These are phyloP conservation scores for Drosophila longiperda DNA, from an alignment of 2,888 invertebrate genomes.

Conservation along the genomic window DNA sequence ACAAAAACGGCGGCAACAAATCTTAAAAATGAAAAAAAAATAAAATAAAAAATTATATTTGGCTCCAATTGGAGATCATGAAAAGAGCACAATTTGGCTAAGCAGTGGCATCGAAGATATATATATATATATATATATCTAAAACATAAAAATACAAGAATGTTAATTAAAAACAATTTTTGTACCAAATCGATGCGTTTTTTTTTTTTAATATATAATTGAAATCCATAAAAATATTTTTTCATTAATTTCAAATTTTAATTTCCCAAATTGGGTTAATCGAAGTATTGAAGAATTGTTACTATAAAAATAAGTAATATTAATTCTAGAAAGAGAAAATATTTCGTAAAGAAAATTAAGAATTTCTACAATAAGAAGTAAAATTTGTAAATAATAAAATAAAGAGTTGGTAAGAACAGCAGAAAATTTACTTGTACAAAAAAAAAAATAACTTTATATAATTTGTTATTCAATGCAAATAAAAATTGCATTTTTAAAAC, in stretches of 20 bases:
- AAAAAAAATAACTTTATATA: neutral
- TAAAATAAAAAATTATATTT: slow-evolving; percentile 61
- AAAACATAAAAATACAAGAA: neutral
- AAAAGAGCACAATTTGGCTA: slow-evolving; percentile 17
- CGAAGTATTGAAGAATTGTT: neutral
- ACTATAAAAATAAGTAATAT: neutral
- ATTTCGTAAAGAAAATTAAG: neutral
- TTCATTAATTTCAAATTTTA: too few relatives aligned
- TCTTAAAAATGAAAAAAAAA: slow-evolving; percentile 68
- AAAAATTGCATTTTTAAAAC: neutral
- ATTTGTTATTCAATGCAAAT: neutral
- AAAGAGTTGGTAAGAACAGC: neutral
- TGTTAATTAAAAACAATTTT: neutral
- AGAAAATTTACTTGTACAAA: neutral
- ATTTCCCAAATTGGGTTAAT: neutral
- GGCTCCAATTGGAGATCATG: slow-evolving; percentile 63
- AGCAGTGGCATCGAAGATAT: slow-evolving; percentile 23
- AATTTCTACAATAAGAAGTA: neutral
- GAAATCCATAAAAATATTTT: accelerated
- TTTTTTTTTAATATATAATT: neutral
- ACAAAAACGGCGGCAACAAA: slow-evolving; percentile 31
- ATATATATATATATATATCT: neutral
- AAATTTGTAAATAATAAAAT: neutral
- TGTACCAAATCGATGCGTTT: neutral
- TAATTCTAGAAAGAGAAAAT: neutral